These are phyloP conservation scores for Gortyna flavago DNA, from an alignment of 2,888 invertebrate species.

Conservation along the genomic window DNA sequence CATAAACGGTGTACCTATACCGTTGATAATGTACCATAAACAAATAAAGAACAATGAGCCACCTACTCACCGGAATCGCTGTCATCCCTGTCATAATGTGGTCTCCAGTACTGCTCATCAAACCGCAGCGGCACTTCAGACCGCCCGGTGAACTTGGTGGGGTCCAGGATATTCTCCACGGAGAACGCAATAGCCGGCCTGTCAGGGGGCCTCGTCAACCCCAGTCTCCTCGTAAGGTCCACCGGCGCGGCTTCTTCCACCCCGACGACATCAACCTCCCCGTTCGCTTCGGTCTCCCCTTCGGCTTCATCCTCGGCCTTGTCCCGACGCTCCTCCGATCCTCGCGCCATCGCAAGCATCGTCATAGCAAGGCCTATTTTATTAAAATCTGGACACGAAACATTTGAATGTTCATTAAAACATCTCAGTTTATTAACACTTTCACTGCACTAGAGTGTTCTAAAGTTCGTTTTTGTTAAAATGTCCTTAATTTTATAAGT, in stretches of 20 bases:
- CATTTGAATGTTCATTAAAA: constrained; percentile 48
- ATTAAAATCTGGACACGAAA: constrained; percentile 55
- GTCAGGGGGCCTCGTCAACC: constrained; percentile 90
- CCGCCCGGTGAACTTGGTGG: constrained; percentile 96
- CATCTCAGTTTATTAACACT: constrained; percentile 66
- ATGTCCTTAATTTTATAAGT: constrained; percentile 19
- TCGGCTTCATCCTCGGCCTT: constrained; percentile 80
- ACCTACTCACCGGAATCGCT: constrained; percentile 89
- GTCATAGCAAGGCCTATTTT: constrained; percentile 87
- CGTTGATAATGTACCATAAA: background rate
- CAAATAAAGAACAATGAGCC: constrained; percentile 8
- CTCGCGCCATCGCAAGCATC: constrained; percentile 89
- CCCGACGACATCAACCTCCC: constrained; percentile 87
- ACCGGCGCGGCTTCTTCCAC: constrained; percentile 87
- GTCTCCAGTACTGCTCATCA: constrained; percentile 90
- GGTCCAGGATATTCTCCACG: constrained; percentile 97
- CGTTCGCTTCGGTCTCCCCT: constrained; percentile 81
- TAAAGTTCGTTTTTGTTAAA: constrained; percentile 31
- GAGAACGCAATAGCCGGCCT: constrained; percentile 93
- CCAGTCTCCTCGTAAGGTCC: constrained; percentile 87
- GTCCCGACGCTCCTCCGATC: constrained; percentile 84
- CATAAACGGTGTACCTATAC: no score
- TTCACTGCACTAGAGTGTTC: constrained; percentile 69
- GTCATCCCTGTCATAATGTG: constrained; percentile 89
- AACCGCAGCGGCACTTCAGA: constrained; percentile 89